Percentiles rank a stretch among this genome's conserved stretches.
Conservation (phyloP, 2,888 invertebrate species). For the Macroteleia sp. region DNA sequence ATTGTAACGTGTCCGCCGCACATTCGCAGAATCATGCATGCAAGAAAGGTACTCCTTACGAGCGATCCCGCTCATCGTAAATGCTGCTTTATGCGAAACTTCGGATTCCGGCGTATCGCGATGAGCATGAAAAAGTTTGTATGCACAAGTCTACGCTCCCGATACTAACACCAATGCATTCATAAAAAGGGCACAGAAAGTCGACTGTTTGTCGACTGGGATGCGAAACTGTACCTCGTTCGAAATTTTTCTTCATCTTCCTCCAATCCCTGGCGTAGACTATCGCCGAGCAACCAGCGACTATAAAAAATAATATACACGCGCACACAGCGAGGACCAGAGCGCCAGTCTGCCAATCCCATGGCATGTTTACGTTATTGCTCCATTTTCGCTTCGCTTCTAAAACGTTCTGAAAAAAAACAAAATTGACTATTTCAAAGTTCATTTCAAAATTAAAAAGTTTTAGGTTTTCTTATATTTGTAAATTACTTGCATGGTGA, state of each 20-base stretch:
- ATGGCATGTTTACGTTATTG: conserved; percentile 85
- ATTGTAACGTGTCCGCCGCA: conserved; percentile 41
- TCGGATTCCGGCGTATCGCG: conserved; percentile 7
- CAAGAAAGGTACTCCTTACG: conserved; percentile 36
- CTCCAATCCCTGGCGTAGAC: conserved; percentile 92
- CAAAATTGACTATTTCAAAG: too few relatives aligned
- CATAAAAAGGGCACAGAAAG: too few relatives aligned
- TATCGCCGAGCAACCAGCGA: conserved; percentile 90
- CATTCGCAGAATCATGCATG: conserved; percentile 47
- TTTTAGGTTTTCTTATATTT: too few relatives aligned
- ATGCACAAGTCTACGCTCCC: not conserved
- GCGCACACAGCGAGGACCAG: conserved; percentile 90
- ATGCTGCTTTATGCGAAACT: conserved; percentile 44
- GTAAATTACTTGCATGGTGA: too few relatives aligned
- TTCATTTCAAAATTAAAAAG: too few relatives aligned
- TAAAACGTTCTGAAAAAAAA: conserved; percentile 59
- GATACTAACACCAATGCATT: too few relatives aligned
- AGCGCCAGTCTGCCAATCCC: conserved; percentile 91
- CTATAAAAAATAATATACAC: conserved; percentile 91
- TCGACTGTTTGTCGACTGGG: too few relatives aligned
- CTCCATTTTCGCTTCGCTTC: conserved; percentile 70
- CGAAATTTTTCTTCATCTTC: conserved; percentile 90
- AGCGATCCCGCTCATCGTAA: conserved; percentile 48
- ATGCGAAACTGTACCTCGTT: conserved; percentile 90
- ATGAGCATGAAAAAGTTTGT: not conserved